Evolutionary conservation across 2,797 vertebrate genomes (phyloP).

Genomic region (Bovichtus diacanthus): DNA sequence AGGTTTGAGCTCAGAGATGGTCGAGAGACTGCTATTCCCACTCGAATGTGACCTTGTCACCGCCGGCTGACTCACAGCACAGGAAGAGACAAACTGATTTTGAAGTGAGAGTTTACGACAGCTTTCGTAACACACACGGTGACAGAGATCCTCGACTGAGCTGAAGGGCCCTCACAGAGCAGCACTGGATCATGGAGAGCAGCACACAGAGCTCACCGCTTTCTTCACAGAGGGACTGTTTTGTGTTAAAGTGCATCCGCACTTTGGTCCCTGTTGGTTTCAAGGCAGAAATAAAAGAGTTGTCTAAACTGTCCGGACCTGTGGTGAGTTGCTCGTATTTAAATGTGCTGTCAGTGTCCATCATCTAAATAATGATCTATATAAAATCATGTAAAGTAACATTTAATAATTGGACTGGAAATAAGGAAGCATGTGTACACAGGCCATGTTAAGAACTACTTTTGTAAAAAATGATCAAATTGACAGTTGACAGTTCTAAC

Average conservation of each 20-base stretch:
- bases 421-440: neutral
- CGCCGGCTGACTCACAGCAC: neutral
- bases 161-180: neutral
- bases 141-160: neutral
- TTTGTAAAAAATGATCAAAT: no score
- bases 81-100: neutral
- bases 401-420: neutral
- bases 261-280: slow-evolving; percentile 62
- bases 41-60: neutral
- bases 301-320: slow-evolving; percentile 71
- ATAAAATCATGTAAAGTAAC: neutral
- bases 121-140: neutral
- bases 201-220: neutral
- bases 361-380: neutral
- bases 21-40: neutral
- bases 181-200: slow-evolving; percentile 35
- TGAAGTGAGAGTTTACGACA: neutral
- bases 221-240: slow-evolving; percentile 5
- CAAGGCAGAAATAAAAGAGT: slow-evolving; percentile 65
- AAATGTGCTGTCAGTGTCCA: neutral
- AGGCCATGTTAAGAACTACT: neutral
- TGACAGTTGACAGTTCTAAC: no score
- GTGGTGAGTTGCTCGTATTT: slow-evolving; percentile 70
- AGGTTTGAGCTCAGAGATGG: no score
- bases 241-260: slow-evolving; percentile 7